Evolutionary conservation across 1,140 invertebrate genomes (phyloP), one percentile per base, ranked within the genome.

Genomic region (Leguminivora glycinivorella): DNA sequence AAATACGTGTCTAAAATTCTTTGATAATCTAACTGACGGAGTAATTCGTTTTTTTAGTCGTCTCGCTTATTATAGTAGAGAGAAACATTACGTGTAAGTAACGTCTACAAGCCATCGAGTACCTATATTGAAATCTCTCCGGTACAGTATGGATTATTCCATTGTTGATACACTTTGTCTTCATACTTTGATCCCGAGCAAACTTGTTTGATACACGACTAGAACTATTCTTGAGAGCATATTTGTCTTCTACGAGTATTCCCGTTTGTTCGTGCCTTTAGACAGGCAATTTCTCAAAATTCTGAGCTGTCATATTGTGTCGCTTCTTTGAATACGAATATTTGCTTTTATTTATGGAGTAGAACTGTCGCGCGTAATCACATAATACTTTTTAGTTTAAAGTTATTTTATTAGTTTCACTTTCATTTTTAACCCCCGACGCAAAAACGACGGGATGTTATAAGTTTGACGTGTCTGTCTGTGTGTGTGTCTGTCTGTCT

Each of bases 231-330:
- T 52, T 52, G 17, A 52, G 19, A 52, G 47, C 47, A 22, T 52
- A 52, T 52, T 52, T 52, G 47, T 52, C 19, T 52, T 52, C 19
- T 22, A 52, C 47, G 22, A 52, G 47, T 22, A 52, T 6, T 19
- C 19, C 19, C 47, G 22, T 52, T 52, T 52, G 47, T 52, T 52
- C 9, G 34, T 38, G 40, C 5, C 40, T 43, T 9, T 1, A 52
- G 19, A 52, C 43, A 47, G 43, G 43, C 47, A 52, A 52, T 52
- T 52, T 52, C 47, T 52, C 47, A 52, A 52, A 52, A n/a, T 43
- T 43, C 40, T 43, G n/a, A 43, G 17, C 40, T 43, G 40, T n/a
- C 40, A 43, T n/a, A n/a, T 38, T 38, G 40, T 43, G 40, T 43
- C 17, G n/a, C 14, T 10, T 19, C 19, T 52, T 17, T 22, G 47